Conservation (phyloP, 2,797 vertebrate species). For the Sciurus vulgaris region DNA sequence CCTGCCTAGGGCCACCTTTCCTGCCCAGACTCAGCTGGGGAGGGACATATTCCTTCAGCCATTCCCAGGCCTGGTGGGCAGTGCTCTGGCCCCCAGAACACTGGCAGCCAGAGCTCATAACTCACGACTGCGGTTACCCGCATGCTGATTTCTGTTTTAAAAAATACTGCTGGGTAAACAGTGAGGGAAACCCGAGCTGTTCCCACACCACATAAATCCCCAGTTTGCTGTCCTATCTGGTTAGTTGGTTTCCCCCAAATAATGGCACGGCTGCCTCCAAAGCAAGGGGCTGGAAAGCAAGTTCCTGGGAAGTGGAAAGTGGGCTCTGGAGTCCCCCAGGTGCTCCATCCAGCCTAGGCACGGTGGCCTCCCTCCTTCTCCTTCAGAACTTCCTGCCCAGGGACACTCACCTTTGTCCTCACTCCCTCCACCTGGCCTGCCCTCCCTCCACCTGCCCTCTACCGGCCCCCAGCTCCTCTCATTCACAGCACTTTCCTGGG, state of each 20-base stretch:
- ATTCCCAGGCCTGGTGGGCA: background rate
- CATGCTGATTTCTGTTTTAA: constrained; percentile 77
- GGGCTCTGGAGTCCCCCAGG: background rate
- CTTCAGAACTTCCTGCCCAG: constrained; percentile 20
- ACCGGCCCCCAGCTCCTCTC: background rate
- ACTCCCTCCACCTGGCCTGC: background rate
- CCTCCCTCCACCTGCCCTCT: background rate
- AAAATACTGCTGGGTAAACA: constrained; percentile 84
- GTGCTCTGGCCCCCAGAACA: background rate
- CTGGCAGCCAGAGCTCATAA: constrained; percentile 60
- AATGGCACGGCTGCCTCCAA: constrained; percentile 43
- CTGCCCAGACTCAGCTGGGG: background rate
- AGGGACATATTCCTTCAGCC: background rate
- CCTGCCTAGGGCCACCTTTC: background rate
- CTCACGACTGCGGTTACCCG: constrained; percentile 75
- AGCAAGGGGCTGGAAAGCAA: background rate
- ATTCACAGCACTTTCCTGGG: background rate
- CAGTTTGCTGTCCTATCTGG: constrained; percentile 73
- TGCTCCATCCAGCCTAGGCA: background rate
- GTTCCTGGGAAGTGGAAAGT: background rate
- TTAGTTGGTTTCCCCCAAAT: constrained; percentile 69
- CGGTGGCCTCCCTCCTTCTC: background rate
- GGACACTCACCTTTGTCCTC: background rate
- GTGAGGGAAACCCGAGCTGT: constrained; percentile 76
- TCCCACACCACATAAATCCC: constrained; percentile 84